These are phyloP conservation scores for Ectropis grisescens DNA, from an alignment of 1,140 invertebrate genomes.

Conservation along the genomic window DNA sequence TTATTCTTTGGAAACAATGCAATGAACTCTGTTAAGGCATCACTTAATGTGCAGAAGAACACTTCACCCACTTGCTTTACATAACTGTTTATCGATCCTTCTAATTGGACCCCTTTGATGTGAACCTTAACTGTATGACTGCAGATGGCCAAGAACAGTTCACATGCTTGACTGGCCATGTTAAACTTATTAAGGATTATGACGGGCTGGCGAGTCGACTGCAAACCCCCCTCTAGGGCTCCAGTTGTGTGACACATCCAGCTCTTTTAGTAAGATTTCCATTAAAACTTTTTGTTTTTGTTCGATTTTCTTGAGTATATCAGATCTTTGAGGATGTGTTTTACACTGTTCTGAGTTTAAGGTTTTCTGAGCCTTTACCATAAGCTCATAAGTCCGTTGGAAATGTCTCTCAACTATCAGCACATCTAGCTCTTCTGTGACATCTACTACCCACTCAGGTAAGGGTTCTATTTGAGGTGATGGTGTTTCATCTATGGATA, in stretches of 20 bases:
- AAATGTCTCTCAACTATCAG: slow-evolving; percentile 97
- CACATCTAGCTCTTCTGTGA: slow-evolving; percentile 96
- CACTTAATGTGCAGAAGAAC: slow-evolving; percentile 89
- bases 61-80: slow-evolving; percentile 87
- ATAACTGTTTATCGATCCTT: slow-evolving; percentile 89
- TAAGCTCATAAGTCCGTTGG: slow-evolving; percentile 91
- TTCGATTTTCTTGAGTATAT: slow-evolving; percentile 73
- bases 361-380: slow-evolving; percentile 73
- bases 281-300: slow-evolving; percentile 83
- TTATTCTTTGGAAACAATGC: slow-evolving; percentile 83
- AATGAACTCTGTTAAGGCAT: slow-evolving; percentile 89
- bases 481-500: slow-evolving; percentile 64
- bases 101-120: slow-evolving; percentile 88
- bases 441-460: slow-evolving; percentile 93
- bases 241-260: slow-evolving; percentile 89
- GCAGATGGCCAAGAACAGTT: slow-evolving; percentile 89
- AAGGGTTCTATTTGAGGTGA: slow-evolving; percentile 72
- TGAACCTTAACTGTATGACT: slow-evolving; percentile 86
- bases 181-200: slow-evolving; percentile 89
- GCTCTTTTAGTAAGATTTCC: slow-evolving; percentile 88
- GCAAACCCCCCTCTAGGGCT: slow-evolving; percentile 93
- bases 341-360: slow-evolving; percentile 59
- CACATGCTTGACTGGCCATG: slow-evolving; percentile 83
- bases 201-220: slow-evolving; percentile 88
- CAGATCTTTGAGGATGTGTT: slow-evolving; percentile 43